Base-by-base conservation (phyloP, 2,888 invertebrate genomes). In the Metalampra italica region DNA sequence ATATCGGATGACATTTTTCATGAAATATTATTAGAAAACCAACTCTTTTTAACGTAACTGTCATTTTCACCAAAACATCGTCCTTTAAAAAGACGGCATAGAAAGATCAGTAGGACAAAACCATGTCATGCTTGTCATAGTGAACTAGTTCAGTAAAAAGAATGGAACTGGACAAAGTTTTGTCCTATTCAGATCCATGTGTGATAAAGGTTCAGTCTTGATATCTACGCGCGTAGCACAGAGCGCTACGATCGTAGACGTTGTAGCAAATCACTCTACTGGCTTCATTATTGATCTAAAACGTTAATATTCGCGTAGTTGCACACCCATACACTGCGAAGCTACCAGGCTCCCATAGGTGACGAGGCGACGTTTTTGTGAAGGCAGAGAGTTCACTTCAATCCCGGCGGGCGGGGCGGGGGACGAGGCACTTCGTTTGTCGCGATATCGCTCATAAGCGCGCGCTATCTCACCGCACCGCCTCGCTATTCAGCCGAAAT, bases 401-500 rank as follows among this genome's bases (percentile, higher is more conserved):
- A 15, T 15, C 44, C 38, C 40, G 22, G 29, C 32, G 37, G 34
- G 43, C n/a, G 29, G 37, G 42, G 47, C 22, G 51, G 42, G 45
- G 45, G 51, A n/a, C 37, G 45, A 22, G 51, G 71, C 75, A 84
- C 87, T 86, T 86, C 77, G 79, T 87, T 87, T 86, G 85, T 75
- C 69, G 78, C 77, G 84, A 85, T 87, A 86, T 83, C 82, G 78
- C 76, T 82, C 82, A 82, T 82, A 82, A 85, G 82, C 78, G 73
- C 65, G 64, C 74, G 75, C 82, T 85, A 85, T 86, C 83, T 84
- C 71, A 54, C 62, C 66, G 64, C 69, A 66, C 70, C 75, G 72
- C 70, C 73, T 59, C 71, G 67, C 84, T 76, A 84, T 87, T 87
- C 86, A 86, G 67, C 84, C 82, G 71, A 87, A 87, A 87, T 85